Evolutionary conservation across 2,888 invertebrate genomes (phyloP), one percentile per base, ranked within the genome.

Genomic region (Apotomis turbidana): DNA sequence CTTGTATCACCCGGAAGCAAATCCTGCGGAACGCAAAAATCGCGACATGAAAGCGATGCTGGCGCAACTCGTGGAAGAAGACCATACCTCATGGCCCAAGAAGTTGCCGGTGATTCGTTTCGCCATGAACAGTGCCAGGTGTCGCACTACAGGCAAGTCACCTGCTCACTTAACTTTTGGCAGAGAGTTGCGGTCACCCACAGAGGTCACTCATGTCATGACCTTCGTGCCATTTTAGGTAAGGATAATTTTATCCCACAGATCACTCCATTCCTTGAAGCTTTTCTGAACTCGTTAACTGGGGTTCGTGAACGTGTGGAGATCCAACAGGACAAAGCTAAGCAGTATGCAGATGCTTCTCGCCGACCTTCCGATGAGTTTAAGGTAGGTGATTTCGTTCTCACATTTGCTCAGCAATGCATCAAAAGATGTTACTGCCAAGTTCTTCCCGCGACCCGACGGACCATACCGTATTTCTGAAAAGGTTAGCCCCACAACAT

Each of bases 1-100:
- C 4, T 44, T 59, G 41, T 59, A 59, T 44, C 59, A 59, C 13
- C 41, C 59, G 4, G 59, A 59, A n/a, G 59, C 38, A 3, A 58
- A 58, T 12, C 58, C 58, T 6, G 58, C 58, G 10, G 58, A 58
- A 10, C 36, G 58, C 9, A 59, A 59, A 13, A 59, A 59, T n/a
- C 59, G 59, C 41, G 59, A 59, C n/a, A 41, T 59, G n/a, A 59
- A 59, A n/a, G 44, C 59, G 5, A 41, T 59, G 59, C 59, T 59
- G 13, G 59, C 59, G 12, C 41, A 44, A 38, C 59, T 59, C 59
- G 59, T 59, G 44, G 59, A 44, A 59, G 44, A 44, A 13, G 59
- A 59, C 41, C 59, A 59, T 13, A 59, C 41, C 12, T 59, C 59
- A 4, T 59, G 59, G 59, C 59, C 59, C 2, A 59, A 59, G 59